A percentile compares a stretch with the other conserved stretches of the same genome.
These are phyloP conservation scores for Spicauda simplicius DNA, from an alignment of 2,888 invertebrate genomes.

Conservation along the genomic window DNA sequence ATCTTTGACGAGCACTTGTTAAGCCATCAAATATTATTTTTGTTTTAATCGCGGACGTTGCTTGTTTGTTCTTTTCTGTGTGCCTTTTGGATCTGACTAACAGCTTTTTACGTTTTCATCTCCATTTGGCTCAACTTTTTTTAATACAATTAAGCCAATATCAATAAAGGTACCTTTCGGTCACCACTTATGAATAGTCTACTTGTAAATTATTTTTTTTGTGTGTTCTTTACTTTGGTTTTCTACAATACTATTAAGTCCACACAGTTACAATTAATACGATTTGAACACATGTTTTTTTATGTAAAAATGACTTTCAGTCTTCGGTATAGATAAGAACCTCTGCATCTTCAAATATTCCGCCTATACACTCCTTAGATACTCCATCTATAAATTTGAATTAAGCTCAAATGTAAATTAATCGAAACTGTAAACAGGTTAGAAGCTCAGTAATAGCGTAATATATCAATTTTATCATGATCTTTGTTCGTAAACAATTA, in stretches of 20 bases:
- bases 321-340: no score
- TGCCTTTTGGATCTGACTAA: conserved; percentile 32
- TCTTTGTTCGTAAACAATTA: no score
- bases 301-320: no score
- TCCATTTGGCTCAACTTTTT: conserved; percentile 3
- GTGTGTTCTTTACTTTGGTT: not conserved
- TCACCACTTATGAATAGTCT: not conserved
- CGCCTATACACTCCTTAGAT: no score
- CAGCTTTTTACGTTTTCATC: conserved; percentile 33
- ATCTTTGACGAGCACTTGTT: conserved; percentile 49
- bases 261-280: not conserved
- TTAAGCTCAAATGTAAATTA: no score
- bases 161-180: not conserved
- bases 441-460: no score
- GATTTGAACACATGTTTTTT: not conserved
- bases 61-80: conserved; percentile 57
- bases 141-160: not conserved
- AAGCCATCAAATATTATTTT: conserved; percentile 52
- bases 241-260: not conserved
- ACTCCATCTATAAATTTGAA: no score
- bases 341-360: no score
- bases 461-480: no score
- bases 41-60: conserved; percentile 57
- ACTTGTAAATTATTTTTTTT: not conserved
- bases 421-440: no score